Evolutionary conservation across 2,113 vertebrate genomes (phyloP), one percentile per base, ranked within the genome.

Genomic region (Scomber japonicus): DNA sequence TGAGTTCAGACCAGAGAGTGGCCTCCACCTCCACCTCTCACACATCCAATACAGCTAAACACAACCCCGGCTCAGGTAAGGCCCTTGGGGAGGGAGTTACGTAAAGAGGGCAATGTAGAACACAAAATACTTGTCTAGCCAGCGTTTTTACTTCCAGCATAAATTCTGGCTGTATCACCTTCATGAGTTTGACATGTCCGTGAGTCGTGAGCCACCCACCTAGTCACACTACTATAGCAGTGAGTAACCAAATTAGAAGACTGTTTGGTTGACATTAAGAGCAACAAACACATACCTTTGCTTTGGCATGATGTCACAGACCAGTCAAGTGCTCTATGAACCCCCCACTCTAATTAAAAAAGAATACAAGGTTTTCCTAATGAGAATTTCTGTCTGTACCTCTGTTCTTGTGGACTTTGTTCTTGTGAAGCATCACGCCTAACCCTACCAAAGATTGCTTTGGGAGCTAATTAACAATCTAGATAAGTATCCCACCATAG

Each of bases 21-120:
- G 95, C 86, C 80, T 84, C 96, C 89, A 97, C 96, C 44, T 95
- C 97, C 92, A 96, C 94, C 72, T 97, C 97, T 1, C 96, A 96
- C 87, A 95, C 94, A 55, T 95, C 96, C 94, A 96, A 96, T 90
- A 96, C 96, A 86, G 95, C 94, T 81, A 95, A 97, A 93, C 97
- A 98, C 95, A 97, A 95, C 94, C 93, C 96, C 73, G 95, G 96
- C 94, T 97, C 97, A 98, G 97, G 97, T 99, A 96, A 95, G 95
- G 15, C 19, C 55, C 49, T 3, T 1, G 0, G 60, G 68, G 48
- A 74, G 17, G 19, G 35, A 40, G 14, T 70, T 71, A 30, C 9
- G 57, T 70, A 66, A 80, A 19, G 55, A 19, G 69, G 45, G 50
- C 57, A 64, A 50, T 13, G 14, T 17, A 21, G n/a, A 44, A 60